phyloP scores from a whole-genome alignment of 2,113 vertebrate genomes.

The Tupaia chinensis region DNA sequence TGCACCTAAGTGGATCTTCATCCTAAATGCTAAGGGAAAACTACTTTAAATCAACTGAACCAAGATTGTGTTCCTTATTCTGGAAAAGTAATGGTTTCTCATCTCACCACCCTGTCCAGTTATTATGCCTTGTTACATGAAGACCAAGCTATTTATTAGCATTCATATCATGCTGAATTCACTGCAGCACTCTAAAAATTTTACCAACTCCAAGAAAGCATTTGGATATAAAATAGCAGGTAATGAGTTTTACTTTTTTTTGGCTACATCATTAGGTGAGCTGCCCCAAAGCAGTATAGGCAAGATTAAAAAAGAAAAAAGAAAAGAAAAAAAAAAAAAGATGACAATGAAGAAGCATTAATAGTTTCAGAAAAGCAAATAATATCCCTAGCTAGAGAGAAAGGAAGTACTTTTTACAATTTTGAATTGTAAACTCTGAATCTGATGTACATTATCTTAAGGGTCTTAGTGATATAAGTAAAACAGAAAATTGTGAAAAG shows the following conservation, averaged over 20 bases:
- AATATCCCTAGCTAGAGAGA: conserved; percentile 11
- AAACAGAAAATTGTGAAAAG: conserved; percentile 8
- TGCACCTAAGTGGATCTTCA: not conserved
- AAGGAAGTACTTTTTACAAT: conserved; percentile 40
- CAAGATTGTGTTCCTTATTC: not conserved
- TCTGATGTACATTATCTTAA: conserved; percentile 5
- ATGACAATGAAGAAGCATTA: not conserved
- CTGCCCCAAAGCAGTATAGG: not conserved
- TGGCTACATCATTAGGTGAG: not conserved
- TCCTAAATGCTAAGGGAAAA: conserved; percentile 23
- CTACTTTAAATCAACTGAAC: not conserved
- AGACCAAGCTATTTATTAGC: not conserved
- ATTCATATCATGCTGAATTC: conserved; percentile 20
- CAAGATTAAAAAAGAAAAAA: not conserved
- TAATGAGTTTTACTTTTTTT: conserved; percentile 29
- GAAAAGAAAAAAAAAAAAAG: not conserved
- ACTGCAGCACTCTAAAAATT: conserved; percentile 43
- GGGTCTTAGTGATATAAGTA: conserved; percentile 17
- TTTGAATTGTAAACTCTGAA: not conserved
- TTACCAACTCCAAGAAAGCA: conserved; percentile 15
- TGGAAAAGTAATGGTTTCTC: conserved; percentile 36
- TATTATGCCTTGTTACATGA: not conserved
- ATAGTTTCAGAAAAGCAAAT: conserved; percentile 53
- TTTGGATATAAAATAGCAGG: conserved; percentile 42
- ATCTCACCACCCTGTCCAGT: not conserved